A percentile compares a stretch with the other conserved stretches of the same genome.
Conservation (phyloP, 2,113 vertebrate genomes). For the Protobothrops mucrosquamatus region DNA sequence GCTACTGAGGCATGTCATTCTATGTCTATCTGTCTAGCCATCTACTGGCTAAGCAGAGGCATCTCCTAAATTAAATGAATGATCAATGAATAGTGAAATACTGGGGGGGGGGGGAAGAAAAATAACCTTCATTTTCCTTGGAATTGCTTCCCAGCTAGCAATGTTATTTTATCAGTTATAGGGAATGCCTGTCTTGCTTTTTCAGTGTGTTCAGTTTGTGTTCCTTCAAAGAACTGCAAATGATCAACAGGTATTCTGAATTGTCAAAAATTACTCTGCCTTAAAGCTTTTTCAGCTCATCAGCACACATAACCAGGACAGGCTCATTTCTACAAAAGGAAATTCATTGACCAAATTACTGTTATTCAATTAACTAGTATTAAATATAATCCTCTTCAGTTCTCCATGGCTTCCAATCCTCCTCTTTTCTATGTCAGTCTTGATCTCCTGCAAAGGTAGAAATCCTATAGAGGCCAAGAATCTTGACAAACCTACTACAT, state of each 20-base stretch:
- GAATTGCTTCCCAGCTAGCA: conserved; percentile 32
- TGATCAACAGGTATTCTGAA: conserved; percentile 48
- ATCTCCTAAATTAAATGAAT: conserved; percentile 29
- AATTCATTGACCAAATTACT: conserved; percentile 49
- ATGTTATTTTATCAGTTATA: conserved; percentile 38
- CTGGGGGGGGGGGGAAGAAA: conserved; percentile 24
- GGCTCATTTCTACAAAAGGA: conserved; percentile 57
- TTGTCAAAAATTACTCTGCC: conserved; percentile 46
- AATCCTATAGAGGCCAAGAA: conserved; percentile 50
- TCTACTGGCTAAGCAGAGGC: conserved; percentile 12
- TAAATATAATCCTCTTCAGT: conserved; percentile 65
- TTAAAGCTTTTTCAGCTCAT: conserved; percentile 55
- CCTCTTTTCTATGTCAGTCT: conserved; percentile 59
- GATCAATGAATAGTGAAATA: conserved; percentile 24
- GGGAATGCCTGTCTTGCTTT: conserved; percentile 48
- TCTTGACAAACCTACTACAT: conserved; percentile 59
- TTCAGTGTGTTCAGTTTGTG: conserved; percentile 27
- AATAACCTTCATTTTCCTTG: conserved; percentile 38
- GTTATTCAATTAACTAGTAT: conserved; percentile 63
- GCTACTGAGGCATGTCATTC: neutral
- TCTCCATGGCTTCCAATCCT: conserved; percentile 42
- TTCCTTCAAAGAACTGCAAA: conserved; percentile 46
- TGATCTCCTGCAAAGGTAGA: conserved; percentile 62
- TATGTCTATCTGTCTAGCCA: neutral
- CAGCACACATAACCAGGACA: conserved; percentile 47